Conservation (phyloP, 1,140 invertebrate genomes). For the Drosophila lini region DNA sequence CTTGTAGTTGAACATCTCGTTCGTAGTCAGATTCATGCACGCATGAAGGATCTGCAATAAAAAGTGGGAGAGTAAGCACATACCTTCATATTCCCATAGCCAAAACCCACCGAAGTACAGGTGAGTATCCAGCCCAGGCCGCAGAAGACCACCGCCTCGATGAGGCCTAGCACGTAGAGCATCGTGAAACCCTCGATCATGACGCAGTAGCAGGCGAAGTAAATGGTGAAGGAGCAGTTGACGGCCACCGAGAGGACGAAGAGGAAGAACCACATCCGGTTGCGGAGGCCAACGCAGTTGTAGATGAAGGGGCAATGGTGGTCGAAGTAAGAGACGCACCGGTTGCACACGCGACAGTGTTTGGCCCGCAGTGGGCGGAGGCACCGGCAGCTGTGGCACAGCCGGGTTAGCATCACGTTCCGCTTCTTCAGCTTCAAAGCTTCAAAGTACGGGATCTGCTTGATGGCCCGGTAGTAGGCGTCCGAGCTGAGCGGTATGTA, state of each 20-base stretch:
- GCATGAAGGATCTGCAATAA: slow-evolving; percentile 90
- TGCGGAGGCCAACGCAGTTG: slow-evolving; percentile 94
- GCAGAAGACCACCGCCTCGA: slow-evolving; percentile 93
- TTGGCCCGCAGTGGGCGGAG: slow-evolving; percentile 94
- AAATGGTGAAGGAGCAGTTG: slow-evolving; percentile 94
- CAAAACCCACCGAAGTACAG: slow-evolving; percentile 91
- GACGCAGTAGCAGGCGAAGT: slow-evolving; percentile 94
- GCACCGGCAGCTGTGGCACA: slow-evolving; percentile 96
- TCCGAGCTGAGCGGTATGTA: slow-evolving; percentile 95
- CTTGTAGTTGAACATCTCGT: slow-evolving; percentile 97
- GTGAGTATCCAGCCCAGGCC: slow-evolving; percentile 94
- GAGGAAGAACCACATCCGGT: slow-evolving; percentile 95
- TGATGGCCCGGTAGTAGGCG: slow-evolving; percentile 94
- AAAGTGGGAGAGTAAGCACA: not conserved
- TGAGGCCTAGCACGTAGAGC: slow-evolving; percentile 91
- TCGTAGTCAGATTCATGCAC: slow-evolving; percentile 96
- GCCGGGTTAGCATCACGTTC: slow-evolving; percentile 92
- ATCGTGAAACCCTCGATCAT: slow-evolving; percentile 93
- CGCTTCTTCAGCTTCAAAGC: slow-evolving; percentile 95
- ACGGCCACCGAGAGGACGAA: slow-evolving; percentile 94
- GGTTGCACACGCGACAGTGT: slow-evolving; percentile 95
- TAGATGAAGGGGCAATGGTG: slow-evolving; percentile 98
- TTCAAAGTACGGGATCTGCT: slow-evolving; percentile 94
- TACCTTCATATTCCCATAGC: no score
- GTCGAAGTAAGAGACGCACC: slow-evolving; percentile 96